Percentiles rank a stretch among this genome's conserved stretches.
Conservation (phyloP, 2,797 vertebrate species). For the Protosalanx chinensis region DNA sequence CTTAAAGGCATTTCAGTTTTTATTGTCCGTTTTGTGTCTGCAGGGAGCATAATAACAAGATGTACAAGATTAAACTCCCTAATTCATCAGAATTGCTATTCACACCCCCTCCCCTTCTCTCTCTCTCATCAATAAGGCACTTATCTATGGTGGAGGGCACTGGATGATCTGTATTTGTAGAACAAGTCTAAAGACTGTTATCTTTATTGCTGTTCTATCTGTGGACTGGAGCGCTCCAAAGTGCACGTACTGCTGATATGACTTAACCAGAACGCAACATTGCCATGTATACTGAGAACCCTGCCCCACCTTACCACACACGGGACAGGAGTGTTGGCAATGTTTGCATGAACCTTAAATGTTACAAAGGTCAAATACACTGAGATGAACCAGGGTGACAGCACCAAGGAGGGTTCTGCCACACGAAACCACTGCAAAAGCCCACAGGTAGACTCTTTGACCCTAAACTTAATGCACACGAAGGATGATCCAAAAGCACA, state of each 20-base stretch:
- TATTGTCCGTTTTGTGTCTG: too few relatives aligned
- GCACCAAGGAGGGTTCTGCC: background rate
- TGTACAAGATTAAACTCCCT: background rate
- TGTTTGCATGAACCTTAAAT: too few relatives aligned
- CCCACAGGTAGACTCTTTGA: background rate
- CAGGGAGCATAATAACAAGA: too few relatives aligned
- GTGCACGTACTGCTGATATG: constrained; percentile 50
- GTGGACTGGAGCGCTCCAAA: constrained; percentile 59
- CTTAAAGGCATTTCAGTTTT: too few relatives aligned
- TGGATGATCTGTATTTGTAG: constrained; percentile 36
- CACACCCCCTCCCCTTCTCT: background rate
- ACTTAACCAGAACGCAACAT: constrained; percentile 32
- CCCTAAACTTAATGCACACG: background rate
- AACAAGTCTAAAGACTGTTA: constrained; percentile 41
- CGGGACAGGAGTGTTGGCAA: background rate
- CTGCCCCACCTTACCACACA: background rate
- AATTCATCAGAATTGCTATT: too few relatives aligned
- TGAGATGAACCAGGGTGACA: background rate
- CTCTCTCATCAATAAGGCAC: constrained; percentile 9
- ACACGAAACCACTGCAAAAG: background rate
- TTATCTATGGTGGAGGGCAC: constrained; percentile 19
- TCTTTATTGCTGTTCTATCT: constrained; percentile 63
- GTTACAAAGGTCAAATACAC: too few relatives aligned
- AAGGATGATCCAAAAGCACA: background rate
- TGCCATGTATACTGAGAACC: background rate